These are phyloP conservation scores for Dreissena rostriformis DNA, from an alignment of 1,140 invertebrate genomes.

Conservation along the genomic window DNA sequence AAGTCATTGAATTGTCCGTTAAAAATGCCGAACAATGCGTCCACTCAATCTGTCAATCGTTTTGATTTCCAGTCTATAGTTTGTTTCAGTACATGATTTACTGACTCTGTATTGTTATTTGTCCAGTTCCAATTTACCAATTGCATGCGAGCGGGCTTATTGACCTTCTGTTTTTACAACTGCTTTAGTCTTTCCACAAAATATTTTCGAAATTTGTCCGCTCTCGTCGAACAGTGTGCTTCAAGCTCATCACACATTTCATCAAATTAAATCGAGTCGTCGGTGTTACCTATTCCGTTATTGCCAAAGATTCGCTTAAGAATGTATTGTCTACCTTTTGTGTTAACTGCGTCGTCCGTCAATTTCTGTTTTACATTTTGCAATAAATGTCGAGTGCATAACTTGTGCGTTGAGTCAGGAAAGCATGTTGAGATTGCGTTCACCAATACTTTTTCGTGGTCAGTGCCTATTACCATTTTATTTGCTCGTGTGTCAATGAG, in stretches of 20 bases:
- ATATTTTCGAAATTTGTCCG: slow-evolving; percentile 52
- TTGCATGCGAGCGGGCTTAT: not conserved
- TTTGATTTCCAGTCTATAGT: slow-evolving; percentile 39
- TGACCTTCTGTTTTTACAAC: slow-evolving; percentile 12
- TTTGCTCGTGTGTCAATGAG: not conserved
- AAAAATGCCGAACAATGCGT: not conserved
- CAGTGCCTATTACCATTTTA: slow-evolving; percentile 40
- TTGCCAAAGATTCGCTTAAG: slow-evolving; percentile 39
- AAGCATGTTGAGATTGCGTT: slow-evolving; percentile 33
- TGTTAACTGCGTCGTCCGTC: slow-evolving; percentile 13
- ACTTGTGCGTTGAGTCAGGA: slow-evolving; percentile 35
- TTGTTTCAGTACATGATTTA: slow-evolving; percentile 37
- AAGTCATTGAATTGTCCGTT: slow-evolving; percentile 28
- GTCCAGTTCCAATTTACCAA: slow-evolving; percentile 47
- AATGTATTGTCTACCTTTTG: not conserved
- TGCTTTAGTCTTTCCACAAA: slow-evolving; percentile 13
- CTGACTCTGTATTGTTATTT: slow-evolving; percentile 48
- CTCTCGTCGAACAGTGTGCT: slow-evolving; percentile 2
- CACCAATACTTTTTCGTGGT: slow-evolving; percentile 47
- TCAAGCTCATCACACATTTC: slow-evolving; percentile 37
- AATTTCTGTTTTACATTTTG: slow-evolving; percentile 36
- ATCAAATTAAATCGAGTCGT: slow-evolving; percentile 50
- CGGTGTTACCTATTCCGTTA: slow-evolving; percentile 27
- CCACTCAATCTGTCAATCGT: slow-evolving; percentile 17
- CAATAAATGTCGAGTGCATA: slow-evolving; percentile 36